Conservation (phyloP, 2,888 invertebrate species). For the Alloplasta piceator region DNA sequence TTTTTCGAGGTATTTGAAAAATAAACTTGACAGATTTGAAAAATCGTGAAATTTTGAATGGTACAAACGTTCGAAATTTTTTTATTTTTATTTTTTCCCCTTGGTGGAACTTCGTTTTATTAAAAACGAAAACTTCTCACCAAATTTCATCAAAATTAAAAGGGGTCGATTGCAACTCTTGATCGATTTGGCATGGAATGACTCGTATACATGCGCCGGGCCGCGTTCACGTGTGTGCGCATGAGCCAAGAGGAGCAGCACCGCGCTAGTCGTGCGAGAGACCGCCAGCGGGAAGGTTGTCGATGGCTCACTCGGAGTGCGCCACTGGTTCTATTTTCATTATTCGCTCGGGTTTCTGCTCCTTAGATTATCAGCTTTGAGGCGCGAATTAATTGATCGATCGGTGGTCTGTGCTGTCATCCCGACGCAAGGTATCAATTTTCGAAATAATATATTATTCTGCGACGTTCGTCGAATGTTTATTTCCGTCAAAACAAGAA, state of each 20-base stretch:
- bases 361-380: slow-evolving; percentile 23
- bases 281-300: slow-evolving; percentile 29
- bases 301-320: slow-evolving; percentile 41
- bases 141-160: too few species aligned
- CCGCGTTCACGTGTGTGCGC: too few species aligned
- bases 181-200: too few species aligned
- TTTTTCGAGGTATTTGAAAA: too few species aligned
- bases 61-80: too few species aligned
- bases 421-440: slow-evolving; percentile 1
- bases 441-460: background rate
- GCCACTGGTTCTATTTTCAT: slow-evolving; percentile 46
- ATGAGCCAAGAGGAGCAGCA: background rate
- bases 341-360: slow-evolving; percentile 12
- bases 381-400: background rate
- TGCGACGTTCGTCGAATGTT: background rate
- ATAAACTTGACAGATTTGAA: too few species aligned
- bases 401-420: background rate
- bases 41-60: too few species aligned
- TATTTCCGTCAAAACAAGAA: background rate
- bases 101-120: too few species aligned
- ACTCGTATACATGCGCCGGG: too few species aligned
- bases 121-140: too few species aligned
- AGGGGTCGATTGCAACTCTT: too few species aligned
- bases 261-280: slow-evolving; percentile 52
- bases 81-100: too few species aligned